Percentiles rank a stretch among this genome's conserved stretches.
Conservation (phyloP, 2,888 invertebrate genomes). For the Brenthis daphne region DNA sequence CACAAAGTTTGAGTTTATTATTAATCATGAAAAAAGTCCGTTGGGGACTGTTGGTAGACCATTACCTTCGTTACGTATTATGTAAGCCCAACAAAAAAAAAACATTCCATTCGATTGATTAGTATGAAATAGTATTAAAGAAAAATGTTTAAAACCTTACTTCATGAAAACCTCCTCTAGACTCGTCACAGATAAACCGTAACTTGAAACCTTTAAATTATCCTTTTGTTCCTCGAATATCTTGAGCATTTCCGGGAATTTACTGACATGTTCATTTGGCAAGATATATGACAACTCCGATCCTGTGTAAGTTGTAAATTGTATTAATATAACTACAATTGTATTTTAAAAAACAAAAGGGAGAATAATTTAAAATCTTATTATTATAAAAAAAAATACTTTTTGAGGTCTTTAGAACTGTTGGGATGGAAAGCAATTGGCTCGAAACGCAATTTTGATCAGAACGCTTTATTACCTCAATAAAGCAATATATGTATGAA, state of each 20-base stretch:
- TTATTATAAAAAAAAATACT: background rate
- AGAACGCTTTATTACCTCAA: no score
- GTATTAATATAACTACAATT: background rate
- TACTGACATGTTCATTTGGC: slow-evolving; percentile 83
- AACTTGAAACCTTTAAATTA: slow-evolving; percentile 86
- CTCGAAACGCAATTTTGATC: no score
- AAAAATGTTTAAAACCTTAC: slow-evolving; percentile 61
- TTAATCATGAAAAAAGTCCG: no score
- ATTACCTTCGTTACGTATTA: no score
- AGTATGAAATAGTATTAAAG: no score
- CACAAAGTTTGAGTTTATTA: no score
- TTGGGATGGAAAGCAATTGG: no score
- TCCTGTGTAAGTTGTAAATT: slow-evolving; percentile 58
- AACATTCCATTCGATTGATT: no score
- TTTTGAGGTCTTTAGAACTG: background rate
- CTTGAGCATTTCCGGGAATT: slow-evolving; percentile 87
- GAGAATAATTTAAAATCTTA: background rate
- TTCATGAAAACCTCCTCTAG: slow-evolving; percentile 95
- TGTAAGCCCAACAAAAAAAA: no score
- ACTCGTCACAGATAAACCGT: slow-evolving; percentile 93
- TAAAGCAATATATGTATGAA: no score
- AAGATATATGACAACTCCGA: slow-evolving; percentile 89
- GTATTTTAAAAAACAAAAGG: background rate
- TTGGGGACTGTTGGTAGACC: no score
- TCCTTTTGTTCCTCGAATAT: slow-evolving; percentile 84